Evolutionary conservation across 2,888 invertebrate species (phyloP), one percentile per base, ranked within the genome.

Genomic region (Drosophila merina): DNA sequence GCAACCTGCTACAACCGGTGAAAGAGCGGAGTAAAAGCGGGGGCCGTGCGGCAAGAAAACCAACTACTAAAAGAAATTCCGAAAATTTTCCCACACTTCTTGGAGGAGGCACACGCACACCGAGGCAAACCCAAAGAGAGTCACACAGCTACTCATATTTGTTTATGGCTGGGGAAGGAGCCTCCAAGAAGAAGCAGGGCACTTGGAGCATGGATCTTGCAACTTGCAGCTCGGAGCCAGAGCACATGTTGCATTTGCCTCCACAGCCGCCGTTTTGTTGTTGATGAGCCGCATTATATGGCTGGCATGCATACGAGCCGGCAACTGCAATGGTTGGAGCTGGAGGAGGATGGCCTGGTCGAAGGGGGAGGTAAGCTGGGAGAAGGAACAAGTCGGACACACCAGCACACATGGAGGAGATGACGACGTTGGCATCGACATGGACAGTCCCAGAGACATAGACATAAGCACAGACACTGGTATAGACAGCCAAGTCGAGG

Each of bases 181-280:
- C 52, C 59, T 31, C 36, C 6, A 36, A n/a, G 12, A 36, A 48
- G 60, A 42, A 52, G 66, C 66, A 30, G 44, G 44, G 63, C 66
- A 64, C 51, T 62, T 14, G 52, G 50, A 49, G 60, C 42, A 52
- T 50, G 50, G 38, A 49, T 14, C 40, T 42, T 42, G 40, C 40
- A 14, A 20, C 40, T 42, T 4, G 58, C 48, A 59, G 73, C 49
- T 42, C 8, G 58, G 49, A 59, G 73, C 49, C 33, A 58, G 52
- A 74, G 67, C 88, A 83, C 88, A 83, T 85, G 87, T 85, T 85
- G 86, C 86, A 87, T 83, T 85, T 87, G 88, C 86, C 83, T 82
- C 74, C 67, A 74, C 45, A 26, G 47, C 50, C 57, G 57, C 58
- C 56, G 57, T 58, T 47, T 54, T 74, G 79, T 72, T 72, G 77